Evolutionary conservation across 2,797 vertebrate species (phyloP), one percentile per base, ranked within the genome.

Genomic region (Amblyopsis hoosieri): DNA sequence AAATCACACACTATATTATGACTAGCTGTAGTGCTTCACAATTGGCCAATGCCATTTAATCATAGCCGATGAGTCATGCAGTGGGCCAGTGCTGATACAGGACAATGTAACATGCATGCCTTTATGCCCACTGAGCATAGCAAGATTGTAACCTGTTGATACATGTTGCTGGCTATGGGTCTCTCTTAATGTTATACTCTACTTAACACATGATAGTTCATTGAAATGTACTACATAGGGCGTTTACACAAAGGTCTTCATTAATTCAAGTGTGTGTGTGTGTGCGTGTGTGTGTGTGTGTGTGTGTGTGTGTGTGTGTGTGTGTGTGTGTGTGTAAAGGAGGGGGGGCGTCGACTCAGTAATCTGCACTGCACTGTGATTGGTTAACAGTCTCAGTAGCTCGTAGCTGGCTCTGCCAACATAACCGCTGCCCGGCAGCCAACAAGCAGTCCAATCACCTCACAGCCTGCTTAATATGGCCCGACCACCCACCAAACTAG

Each of bases 51-150:
- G n/a, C 31, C 57, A 45, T 67, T 78, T 60, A 81, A 64, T 46
- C 57, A 57, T 49, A 75, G 13, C 11, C 72, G 76, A 75, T 83
- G 82, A 87, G 75, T 87, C 81, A 83, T 52, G 81, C 71, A 50
- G 19, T 66, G 68, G 61, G 37, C 50, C 11, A 29, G 48, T 57
- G 23, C 23, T 29, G 66, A 37, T 45, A 51, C n/a, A 69, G 51
- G 51, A 63, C 54, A 57, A 60, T 45, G 46, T 23, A 58, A 31
- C 7, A 51, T 7, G 12, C 13, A 37, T 37, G 9, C 33, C 33
- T 37, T 37, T 37, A 37, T 7, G 8, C 33, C 33, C 7, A 9
- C 33, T 37, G 7, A 9, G 33, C 33, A 37, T 37, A 37, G 8
- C 33, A 37, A 37, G 33, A 37, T 37, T 9, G 5, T 6, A 37